These are phyloP conservation scores for Sebastes baramenuke DNA, from an alignment of 2,797 vertebrate genomes.

Conservation along the genomic window DNA sequence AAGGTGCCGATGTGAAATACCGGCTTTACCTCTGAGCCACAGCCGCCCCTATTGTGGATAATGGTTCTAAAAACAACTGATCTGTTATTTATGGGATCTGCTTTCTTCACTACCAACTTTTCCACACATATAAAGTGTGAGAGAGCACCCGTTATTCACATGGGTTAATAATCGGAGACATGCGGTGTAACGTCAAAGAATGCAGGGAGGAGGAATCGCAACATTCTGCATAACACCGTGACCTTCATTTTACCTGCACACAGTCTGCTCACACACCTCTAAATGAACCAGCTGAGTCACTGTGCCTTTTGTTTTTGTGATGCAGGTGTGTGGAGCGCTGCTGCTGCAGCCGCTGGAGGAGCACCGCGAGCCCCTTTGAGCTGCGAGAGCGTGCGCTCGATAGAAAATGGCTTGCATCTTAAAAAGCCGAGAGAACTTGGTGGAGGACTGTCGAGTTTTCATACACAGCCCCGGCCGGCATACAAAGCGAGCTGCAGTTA, in stretches of 20 bases:
- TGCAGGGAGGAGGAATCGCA: neutral
- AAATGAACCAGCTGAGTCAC: slow-evolving; percentile 26
- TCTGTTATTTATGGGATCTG: neutral
- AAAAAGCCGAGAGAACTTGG: slow-evolving; percentile 43
- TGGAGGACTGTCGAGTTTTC: slow-evolving; percentile 43
- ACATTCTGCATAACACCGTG: neutral
- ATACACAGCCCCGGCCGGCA: slow-evolving; percentile 21
- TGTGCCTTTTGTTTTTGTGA: neutral
- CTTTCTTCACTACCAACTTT: neutral
- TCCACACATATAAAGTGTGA: neutral
- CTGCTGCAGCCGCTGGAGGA: slow-evolving; percentile 1
- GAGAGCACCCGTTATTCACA: neutral
- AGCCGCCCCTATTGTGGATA: neutral
- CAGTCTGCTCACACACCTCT: neutral
- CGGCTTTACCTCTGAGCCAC: no score
- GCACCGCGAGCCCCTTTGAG: slow-evolving; percentile 10
- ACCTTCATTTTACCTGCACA: slow-evolving; percentile 1
- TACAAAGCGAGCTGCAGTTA: slow-evolving; percentile 60
- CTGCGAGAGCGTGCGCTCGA: neutral
- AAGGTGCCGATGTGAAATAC: no score
- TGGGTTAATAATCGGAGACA: neutral
- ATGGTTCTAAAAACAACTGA: neutral
- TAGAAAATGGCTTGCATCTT: slow-evolving; percentile 47
- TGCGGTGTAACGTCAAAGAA: neutral
- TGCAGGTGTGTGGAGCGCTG: slow-evolving; percentile 15